Evolutionary conservation across 2,888 invertebrate genomes (phyloP).

Genomic region (Cataglyphis livida): DNA sequence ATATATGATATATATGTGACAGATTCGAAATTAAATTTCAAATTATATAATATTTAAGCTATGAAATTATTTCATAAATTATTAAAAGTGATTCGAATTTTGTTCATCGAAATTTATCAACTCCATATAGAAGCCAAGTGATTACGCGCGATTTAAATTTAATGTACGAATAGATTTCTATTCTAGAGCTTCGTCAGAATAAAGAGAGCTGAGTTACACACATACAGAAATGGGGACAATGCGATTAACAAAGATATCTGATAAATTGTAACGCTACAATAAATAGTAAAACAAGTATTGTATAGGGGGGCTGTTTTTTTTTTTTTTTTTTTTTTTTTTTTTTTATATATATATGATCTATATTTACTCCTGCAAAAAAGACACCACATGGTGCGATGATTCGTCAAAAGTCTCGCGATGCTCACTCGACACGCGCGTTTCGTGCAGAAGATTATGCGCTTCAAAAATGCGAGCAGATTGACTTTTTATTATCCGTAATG

Average conservation of each 20-base stretch:
- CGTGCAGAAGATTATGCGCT: conserved; percentile 30
- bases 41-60: background rate
- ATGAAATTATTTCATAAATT: background rate
- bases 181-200: background rate
- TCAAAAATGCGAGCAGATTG: conserved; percentile 29
- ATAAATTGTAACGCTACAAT: background rate
- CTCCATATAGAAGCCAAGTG: background rate
- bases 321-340: background rate
- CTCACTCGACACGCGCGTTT: conserved; percentile 17
- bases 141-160: background rate
- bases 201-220: background rate
- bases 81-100: background rate
- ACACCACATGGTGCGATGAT: background rate
- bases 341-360: background rate
- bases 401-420: conserved; percentile 21
- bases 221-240: background rate
- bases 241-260: background rate
- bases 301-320: too few species aligned
- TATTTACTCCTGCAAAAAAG: background rate
- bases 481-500: conserved; percentile 31
- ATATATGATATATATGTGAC: background rate
- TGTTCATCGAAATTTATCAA: background rate
- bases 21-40: background rate
- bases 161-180: background rate
- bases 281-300: background rate